These are phyloP conservation scores for Poicephalus gulielmi DNA, from an alignment of 2,113 vertebrate genomes.

Conservation along the genomic window DNA sequence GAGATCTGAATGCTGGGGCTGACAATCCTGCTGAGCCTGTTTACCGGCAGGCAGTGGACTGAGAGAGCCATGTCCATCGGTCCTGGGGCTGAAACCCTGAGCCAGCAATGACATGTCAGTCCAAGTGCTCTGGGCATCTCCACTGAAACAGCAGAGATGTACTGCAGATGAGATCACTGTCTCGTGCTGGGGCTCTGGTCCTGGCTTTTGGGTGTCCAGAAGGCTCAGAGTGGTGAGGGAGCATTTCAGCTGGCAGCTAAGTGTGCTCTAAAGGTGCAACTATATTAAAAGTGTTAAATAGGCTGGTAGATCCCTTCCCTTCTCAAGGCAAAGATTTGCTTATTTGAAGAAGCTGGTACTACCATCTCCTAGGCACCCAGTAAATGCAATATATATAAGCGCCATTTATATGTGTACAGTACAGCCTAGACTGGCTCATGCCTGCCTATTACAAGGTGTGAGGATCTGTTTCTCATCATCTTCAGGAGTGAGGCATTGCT, in stretches of 20 bases:
- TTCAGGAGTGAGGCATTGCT: background rate
- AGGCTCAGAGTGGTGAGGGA: background rate
- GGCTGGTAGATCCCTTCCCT: background rate
- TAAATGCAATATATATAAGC: background rate
- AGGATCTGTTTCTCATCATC: background rate
- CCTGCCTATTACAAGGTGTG: background rate
- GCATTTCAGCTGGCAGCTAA: background rate
- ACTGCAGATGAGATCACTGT: background rate
- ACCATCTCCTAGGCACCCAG: background rate
- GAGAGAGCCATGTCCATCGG: fast-evolving
- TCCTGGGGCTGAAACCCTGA: background rate
- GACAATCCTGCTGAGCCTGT: background rate
- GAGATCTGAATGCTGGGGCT: background rate
- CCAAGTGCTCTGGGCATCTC: background rate
- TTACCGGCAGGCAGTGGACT: background rate
- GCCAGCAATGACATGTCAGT: background rate
- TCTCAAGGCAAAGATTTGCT: background rate
- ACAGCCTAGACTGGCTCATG: background rate
- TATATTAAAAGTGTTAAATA: background rate
- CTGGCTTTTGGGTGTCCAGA: background rate
- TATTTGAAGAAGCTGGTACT: background rate
- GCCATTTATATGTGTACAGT: fast-evolving
- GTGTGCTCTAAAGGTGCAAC: background rate
- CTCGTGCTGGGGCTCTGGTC: background rate
- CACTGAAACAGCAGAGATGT: fast-evolving